Evolutionary conservation across 2,888 invertebrate genomes (phyloP), one percentile per base, ranked within the genome.

Genomic region (Aspidiotus rigidus): DNA sequence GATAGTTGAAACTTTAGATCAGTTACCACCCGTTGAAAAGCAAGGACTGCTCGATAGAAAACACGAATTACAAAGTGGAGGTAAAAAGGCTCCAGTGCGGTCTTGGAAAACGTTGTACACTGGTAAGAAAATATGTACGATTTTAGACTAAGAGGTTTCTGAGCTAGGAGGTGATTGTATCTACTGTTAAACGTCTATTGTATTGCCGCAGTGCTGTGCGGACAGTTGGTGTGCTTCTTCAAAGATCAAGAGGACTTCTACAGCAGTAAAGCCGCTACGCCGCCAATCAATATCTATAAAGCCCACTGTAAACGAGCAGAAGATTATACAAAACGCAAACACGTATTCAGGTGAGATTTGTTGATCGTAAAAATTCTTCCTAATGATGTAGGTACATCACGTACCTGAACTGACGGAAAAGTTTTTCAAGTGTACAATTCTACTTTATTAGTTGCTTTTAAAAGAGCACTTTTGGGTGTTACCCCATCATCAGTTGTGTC

Each of bases 221-320:
- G 98, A 0, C 98, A 99, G 78, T 81, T 97, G 74, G 81, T 99
- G 66, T 97, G 96, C 81, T 98, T 99, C 87, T 99, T 98, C 83
- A 89, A 95, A 77, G 95, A 96, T 77, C 89, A 91, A 76, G 86
- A 88, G 74, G 94, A 94, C 79, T 96, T 95, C 80, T 83, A 86
- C 72, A 86, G 86, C 73, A 89, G 92, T 75, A 90, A 91, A 80
- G 94, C 95, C 0, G 89, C 90, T 0, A 88, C 90, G 3, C 89
- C 94, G 0, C 90, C 93, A 0, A 86, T 95, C 40, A 89, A 87
- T 1, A 80, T 85, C 57, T 83, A 81, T 74, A 83, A 87, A 78
- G 93, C 95, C 0, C 83, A 83, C 56, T 96, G 94, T 78, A 86
- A 86, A 69, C 85, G 88, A 9, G 96, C 96, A 2, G 86, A 88